A percentile compares a stretch with the other conserved stretches of the same genome.
These are phyloP conservation scores for Upupa epops DNA, from an alignment of 2,113 vertebrate genomes.

Conservation along the genomic window DNA sequence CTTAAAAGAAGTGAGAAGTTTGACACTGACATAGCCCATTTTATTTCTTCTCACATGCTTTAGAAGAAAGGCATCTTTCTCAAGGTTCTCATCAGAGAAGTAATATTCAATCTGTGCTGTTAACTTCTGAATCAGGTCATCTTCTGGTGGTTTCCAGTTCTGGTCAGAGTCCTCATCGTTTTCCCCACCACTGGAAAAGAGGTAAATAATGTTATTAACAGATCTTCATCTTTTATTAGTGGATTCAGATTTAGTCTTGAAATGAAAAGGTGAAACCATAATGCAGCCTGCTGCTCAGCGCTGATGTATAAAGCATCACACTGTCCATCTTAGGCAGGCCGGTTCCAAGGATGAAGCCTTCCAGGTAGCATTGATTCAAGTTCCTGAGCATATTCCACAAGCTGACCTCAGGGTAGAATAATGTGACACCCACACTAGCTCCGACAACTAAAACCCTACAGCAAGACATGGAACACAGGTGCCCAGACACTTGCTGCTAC, in stretches of 20 bases:
- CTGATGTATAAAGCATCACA: background rate
- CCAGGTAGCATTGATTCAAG: background rate
- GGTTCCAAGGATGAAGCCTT: background rate
- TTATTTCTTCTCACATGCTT: constrained; percentile 96
- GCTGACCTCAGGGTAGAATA: background rate
- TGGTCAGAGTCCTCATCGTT: constrained; percentile 81
- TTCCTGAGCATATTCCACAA: background rate
- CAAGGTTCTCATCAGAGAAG: constrained; percentile 95
- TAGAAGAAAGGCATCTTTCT: constrained; percentile 95
- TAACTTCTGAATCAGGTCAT: constrained; percentile 88
- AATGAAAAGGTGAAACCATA: background rate
- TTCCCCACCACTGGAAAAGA: constrained; percentile 84
- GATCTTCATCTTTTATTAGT: background rate
- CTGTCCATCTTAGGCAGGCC: background rate
- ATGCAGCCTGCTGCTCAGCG: background rate
- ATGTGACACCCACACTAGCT: background rate
- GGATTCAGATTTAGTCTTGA: background rate
- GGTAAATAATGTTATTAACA: background rate
- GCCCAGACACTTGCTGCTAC: background rate
- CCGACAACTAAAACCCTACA: background rate
- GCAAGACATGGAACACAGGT: background rate
- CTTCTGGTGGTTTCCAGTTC: constrained; percentile 90
- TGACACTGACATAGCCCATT: constrained; percentile 95
- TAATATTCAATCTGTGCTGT: constrained; percentile 94
- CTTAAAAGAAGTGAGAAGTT: constrained; percentile 97